Conservation (phyloP, 2,113 vertebrate species). For the Eclectus roratus region DNA sequence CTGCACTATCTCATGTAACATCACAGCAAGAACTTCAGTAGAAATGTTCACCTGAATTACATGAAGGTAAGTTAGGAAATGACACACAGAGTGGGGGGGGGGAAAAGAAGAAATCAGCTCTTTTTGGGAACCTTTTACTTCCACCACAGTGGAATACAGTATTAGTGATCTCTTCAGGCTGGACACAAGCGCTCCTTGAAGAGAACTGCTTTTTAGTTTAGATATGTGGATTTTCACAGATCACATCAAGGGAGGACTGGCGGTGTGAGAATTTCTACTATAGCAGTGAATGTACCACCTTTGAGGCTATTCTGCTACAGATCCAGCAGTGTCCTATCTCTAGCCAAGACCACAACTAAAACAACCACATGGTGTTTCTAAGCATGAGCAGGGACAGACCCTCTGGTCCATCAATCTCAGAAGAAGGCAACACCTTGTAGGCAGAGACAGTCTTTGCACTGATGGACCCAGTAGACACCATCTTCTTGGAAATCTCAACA, state of each 20-base stretch:
- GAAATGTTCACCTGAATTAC: neutral
- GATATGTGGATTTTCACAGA: neutral
- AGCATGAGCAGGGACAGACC: neutral
- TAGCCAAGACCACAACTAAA: neutral
- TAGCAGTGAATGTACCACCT: neutral
- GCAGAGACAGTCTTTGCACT: neutral
- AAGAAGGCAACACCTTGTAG: rapidly evolving
- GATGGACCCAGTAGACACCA: neutral
- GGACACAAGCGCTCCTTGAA: neutral
- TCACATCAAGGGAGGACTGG: neutral
- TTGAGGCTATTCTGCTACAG: neutral
- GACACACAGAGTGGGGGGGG: rapidly evolving
- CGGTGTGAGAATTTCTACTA: neutral
- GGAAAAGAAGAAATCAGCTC: neutral
- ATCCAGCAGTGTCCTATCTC: neutral
- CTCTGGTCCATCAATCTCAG: neutral
- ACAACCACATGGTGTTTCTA: neutral
- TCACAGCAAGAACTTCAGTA: neutral
- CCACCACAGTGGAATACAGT: neutral
- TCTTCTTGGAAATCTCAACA: neutral
- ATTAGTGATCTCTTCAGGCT: neutral
- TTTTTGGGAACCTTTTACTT: neutral
- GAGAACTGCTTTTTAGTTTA: neutral
- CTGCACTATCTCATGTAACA: neutral
- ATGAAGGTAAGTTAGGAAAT: neutral